These are phyloP conservation scores for Sander lucioperca DNA, from an alignment of 2,113 vertebrate genomes.

Conservation along the genomic window DNA sequence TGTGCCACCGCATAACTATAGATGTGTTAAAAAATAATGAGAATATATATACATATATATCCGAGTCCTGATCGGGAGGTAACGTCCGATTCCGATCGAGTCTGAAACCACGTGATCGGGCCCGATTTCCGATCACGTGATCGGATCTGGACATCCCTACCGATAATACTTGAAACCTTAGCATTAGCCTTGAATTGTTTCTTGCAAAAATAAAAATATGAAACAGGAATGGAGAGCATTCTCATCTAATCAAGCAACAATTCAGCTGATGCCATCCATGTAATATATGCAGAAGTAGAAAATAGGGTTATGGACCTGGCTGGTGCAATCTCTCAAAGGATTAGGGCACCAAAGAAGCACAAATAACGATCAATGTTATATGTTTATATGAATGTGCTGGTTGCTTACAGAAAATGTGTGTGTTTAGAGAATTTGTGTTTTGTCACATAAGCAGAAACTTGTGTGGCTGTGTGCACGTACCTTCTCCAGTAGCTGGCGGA, in stretches of 20 bases:
- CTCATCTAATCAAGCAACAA: constrained; percentile 42
- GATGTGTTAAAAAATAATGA: too few species aligned
- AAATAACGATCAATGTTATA: constrained; percentile 43
- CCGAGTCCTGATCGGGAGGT: too few species aligned
- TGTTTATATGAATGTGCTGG: constrained; percentile 37
- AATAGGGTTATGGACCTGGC: constrained; percentile 55
- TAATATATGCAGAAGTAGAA: constrained; percentile 59
- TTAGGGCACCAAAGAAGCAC: constrained; percentile 51
- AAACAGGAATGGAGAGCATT: neutral
- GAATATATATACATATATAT: too few species aligned
- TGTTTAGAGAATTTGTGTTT: neutral
- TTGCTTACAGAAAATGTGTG: constrained; percentile 21
- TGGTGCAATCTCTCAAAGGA: constrained; percentile 57
- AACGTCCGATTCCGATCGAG: too few species aligned
- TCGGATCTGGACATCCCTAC: too few species aligned
- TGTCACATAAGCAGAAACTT: constrained; percentile 5
- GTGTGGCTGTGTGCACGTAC: constrained; percentile 71
- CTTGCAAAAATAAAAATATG: neutral
- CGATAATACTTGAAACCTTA: neutral
- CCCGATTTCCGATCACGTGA: too few species aligned
- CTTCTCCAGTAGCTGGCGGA: constrained; percentile 97
- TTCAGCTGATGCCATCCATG: constrained; percentile 58
- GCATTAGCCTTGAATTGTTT: constrained; percentile 10
- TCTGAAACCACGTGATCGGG: too few species aligned
- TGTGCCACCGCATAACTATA: too few species aligned